Evolutionary conservation across 2,113 vertebrate genomes (phyloP), one percentile per base, ranked within the genome.

Genomic region (Canis aureus): DNA sequence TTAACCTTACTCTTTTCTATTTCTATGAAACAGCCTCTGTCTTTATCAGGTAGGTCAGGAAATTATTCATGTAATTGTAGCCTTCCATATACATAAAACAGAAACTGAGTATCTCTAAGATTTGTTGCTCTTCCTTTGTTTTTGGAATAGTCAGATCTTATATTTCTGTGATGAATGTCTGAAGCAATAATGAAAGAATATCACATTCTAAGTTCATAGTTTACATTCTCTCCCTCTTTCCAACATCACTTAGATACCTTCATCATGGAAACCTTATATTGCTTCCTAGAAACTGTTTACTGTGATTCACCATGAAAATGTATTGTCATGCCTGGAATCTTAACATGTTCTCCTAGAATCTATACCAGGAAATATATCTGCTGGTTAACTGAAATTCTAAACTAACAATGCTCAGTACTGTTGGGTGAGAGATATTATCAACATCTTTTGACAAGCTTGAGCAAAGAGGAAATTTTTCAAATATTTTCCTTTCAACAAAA

Each of bases 1-100:
- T 96, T 95, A 71, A 95, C 67, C 66, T 95, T 22, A 5, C 22
- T 79, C 22, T 93, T 86, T 62, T 89, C 55, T 90, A 22, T 84
- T 95, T 97, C 87, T 96, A 19, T 38, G 64, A 6, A 95, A 32
- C 12, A 76, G 49, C 62, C 25, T 92, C 55, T 95, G 35, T 43
- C 35, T 91, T 85, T 93, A 85, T 89, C 25, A 67, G 9, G 43
- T 22, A 94, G 60, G 23, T 19, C 43, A 71, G 60, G n/a, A 66
- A 78, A 16, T 49, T 67, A 94, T 94, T 62, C 16, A 69, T 27
- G 80, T 88, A 96, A 96, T 78, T 95, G 11, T 74, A 73, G 38
- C 20, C 6, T 96, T 93, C 91, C 51, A 11, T 82, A 17, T 85
- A 78, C 22, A 66, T 85, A 89, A 81, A 55, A 81, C 7, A 89